phyloP scores from a whole-genome alignment of 2,113 vertebrate genomes.

The Ibidorhyncha struthersii region DNA sequence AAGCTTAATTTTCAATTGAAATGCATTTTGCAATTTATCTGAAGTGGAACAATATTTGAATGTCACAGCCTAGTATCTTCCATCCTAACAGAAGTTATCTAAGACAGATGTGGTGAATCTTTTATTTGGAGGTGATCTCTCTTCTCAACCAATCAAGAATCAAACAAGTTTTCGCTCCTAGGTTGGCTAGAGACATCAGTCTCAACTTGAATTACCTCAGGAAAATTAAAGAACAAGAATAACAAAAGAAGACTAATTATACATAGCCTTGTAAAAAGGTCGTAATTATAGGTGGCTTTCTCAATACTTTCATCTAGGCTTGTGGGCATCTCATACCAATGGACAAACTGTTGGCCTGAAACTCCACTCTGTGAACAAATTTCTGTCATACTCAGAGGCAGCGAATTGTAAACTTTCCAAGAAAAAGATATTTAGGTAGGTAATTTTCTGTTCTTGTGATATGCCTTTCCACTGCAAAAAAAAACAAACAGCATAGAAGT shows the following conservation, averaged over 20 bases:
- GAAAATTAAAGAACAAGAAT: neutral
- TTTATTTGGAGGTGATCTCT: neutral
- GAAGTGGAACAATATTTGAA: neutral
- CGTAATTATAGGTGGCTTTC: neutral
- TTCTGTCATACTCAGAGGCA: neutral
- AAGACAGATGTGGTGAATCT: neutral
- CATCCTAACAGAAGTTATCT: neutral
- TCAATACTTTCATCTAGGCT: neutral
- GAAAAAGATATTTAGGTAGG: neutral
- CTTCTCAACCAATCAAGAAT: neutral
- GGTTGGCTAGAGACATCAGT: neutral
- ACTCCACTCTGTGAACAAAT: neutral
- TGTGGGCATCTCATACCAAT: neutral
- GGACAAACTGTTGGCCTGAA: neutral
- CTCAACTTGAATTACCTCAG: neutral
- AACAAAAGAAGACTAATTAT: neutral
- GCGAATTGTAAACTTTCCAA: neutral
- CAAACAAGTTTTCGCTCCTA: neutral
- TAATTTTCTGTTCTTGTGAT: neutral
- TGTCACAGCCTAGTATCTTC: neutral
- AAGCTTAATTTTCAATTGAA: conserved; percentile 15
- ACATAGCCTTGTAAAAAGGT: neutral
- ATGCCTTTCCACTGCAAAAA: neutral
- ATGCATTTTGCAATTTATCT: neutral
- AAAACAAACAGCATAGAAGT: neutral